Conservation (phyloP, 2,888 invertebrate genomes). For the Agrotis clavis region DNA sequence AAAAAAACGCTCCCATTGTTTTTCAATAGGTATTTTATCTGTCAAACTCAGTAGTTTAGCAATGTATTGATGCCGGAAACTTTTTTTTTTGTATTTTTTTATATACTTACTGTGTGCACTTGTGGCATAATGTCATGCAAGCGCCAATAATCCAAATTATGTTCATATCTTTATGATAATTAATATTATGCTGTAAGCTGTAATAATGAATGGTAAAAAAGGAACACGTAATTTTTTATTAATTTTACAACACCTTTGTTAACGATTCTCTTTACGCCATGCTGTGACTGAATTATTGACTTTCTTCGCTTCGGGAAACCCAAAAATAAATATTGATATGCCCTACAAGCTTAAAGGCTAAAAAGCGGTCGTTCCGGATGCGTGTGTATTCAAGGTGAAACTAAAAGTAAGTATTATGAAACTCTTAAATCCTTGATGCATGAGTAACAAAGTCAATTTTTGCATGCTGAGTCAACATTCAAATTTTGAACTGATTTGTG, state of each 20-base stretch:
- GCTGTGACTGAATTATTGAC: not conserved
- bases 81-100: too few relatives aligned
- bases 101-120: too few relatives aligned
- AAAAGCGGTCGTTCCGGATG: not conserved
- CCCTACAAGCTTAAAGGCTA: constrained; percentile 10
- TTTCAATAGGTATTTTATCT: too few relatives aligned
- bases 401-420: not conserved
- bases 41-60: too few relatives aligned
- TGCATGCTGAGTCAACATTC: too few relatives aligned
- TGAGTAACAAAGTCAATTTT: not conserved
- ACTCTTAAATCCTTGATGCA: not conserved
- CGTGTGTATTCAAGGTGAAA: constrained; percentile 11
- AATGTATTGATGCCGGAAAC: too few relatives aligned
- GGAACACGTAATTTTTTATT: too few relatives aligned
- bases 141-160: too few relatives aligned
- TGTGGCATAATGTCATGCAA: too few relatives aligned
- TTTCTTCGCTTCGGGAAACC: constrained; percentile 12
- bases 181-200: not conserved
- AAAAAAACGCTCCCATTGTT: too few relatives aligned
- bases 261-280: not conserved
- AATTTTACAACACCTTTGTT: not conserved
- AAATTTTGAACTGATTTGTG: not conserved
- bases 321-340: constrained; percentile 30
- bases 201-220: not conserved
- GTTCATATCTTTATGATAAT: not conserved